A percentile compares a stretch with the other conserved stretches of the same genome.
These are phyloP conservation scores for Mesoclemmys tuberculata DNA, from an alignment of 2,113 vertebrate genomes.

Conservation along the genomic window DNA sequence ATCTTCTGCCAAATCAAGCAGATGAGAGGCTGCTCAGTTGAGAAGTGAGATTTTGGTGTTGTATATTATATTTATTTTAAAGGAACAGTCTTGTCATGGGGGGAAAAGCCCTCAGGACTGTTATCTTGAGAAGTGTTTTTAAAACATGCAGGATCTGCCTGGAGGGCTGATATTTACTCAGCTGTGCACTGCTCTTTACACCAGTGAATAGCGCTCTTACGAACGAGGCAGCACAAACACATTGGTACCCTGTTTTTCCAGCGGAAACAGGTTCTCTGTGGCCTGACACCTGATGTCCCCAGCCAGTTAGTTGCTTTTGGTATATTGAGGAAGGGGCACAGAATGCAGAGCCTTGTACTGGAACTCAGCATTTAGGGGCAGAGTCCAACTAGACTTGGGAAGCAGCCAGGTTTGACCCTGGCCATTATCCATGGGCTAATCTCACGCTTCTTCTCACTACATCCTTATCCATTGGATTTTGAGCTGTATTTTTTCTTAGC, in stretches of 20 bases:
- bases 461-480: neutral
- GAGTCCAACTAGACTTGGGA: neutral
- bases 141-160: neutral
- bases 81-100: neutral
- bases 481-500: neutral
- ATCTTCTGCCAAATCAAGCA: conserved; percentile 16
- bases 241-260: neutral
- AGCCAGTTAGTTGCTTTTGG: neutral
- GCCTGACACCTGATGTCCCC: neutral
- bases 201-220: neutral
- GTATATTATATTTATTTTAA: accelerated
- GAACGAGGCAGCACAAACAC: neutral
- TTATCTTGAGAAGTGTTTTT: conserved; percentile 24
- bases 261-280: neutral
- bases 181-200: conserved; percentile 10
- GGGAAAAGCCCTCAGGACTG: neutral
- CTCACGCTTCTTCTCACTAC: neutral
- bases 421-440: neutral
- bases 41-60: neutral
- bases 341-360: neutral
- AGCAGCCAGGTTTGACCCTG: neutral
- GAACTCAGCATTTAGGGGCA: neutral
- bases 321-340: neutral
- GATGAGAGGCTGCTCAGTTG: neutral
- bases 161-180: conserved; percentile 17